Conservation (phyloP, 2,797 vertebrate species). For the Tolypeutes matacus region DNA sequence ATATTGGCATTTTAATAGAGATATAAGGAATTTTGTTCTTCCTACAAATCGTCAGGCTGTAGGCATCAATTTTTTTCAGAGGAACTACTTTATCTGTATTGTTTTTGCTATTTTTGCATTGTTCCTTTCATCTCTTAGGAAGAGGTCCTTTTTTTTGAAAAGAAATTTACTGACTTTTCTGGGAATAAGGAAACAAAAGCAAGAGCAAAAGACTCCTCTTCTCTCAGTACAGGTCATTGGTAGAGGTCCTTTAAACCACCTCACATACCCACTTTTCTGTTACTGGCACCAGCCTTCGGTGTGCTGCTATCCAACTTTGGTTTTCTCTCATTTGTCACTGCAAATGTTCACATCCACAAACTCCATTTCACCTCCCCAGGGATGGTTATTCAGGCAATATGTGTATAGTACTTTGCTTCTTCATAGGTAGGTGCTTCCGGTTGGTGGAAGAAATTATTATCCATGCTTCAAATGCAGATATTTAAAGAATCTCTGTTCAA, state of each 20-base stretch:
- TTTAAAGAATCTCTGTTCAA: neutral
- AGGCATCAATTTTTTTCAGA: neutral
- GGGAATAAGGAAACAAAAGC: constrained; percentile 13
- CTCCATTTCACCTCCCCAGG: neutral
- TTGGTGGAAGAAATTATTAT: neutral
- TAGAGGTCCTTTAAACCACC: neutral
- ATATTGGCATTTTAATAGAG: neutral
- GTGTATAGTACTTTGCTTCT: neutral
- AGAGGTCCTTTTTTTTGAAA: neutral
- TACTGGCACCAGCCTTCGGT: neutral
- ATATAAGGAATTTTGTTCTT: neutral
- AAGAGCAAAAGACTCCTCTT: constrained; percentile 1
- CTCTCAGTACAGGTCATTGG: neutral
- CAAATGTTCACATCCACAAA: neutral
- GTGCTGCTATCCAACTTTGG: too few relatives aligned
- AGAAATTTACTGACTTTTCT: neutral
- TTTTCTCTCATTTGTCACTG: neutral
- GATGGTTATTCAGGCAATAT: neutral
- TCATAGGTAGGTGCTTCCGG: neutral
- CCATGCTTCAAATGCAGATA: neutral
- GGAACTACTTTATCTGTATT: neutral
- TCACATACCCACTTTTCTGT: neutral
- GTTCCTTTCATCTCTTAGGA: constrained; percentile 28
- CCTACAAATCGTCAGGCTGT: neutral
- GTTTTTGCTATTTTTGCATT: neutral